phyloP scores from a whole-genome alignment of 1,140 invertebrate genomes.

The Eupristina koningsbergeri region DNA sequence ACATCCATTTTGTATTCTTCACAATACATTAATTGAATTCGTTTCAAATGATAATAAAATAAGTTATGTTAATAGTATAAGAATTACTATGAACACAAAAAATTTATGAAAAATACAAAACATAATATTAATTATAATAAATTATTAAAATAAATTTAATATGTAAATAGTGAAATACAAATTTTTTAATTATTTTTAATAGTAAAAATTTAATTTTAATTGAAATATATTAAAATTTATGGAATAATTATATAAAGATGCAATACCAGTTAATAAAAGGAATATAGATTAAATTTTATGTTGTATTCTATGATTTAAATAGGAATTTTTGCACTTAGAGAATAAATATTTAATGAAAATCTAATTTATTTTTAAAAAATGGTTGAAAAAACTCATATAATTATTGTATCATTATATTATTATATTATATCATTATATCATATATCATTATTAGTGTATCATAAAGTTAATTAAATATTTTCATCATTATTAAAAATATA shows the following conservation, averaged over 20 bases:
- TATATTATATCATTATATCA: too few species aligned
- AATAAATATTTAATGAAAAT: background rate
- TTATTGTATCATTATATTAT: too few species aligned
- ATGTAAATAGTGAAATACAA: background rate
- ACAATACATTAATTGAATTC: too few species aligned
- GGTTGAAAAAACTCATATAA: slow-evolving; percentile 4
- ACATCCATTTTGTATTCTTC: too few species aligned
- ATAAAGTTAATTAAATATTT: slow-evolving; percentile 7
- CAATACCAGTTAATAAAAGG: too few species aligned
- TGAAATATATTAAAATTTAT: background rate
- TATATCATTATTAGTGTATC: slow-evolving; percentile 12
- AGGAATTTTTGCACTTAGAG: background rate
- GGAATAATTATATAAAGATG: too few species aligned
- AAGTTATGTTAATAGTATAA: too few species aligned
- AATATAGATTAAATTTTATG: background rate
- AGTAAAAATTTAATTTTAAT: background rate
- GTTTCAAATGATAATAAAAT: too few species aligned
- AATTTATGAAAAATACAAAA: too few species aligned
- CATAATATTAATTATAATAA: background rate
- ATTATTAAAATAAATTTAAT: background rate
- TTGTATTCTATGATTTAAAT: background rate
- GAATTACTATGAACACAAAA: too few species aligned
- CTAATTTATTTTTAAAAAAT: background rate
- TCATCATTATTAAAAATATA: background rate
- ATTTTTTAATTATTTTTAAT: background rate